phyloP scores from a whole-genome alignment of 53 echinoderm and acorn worm species.

The Apostichopus leukothele region DNA sequence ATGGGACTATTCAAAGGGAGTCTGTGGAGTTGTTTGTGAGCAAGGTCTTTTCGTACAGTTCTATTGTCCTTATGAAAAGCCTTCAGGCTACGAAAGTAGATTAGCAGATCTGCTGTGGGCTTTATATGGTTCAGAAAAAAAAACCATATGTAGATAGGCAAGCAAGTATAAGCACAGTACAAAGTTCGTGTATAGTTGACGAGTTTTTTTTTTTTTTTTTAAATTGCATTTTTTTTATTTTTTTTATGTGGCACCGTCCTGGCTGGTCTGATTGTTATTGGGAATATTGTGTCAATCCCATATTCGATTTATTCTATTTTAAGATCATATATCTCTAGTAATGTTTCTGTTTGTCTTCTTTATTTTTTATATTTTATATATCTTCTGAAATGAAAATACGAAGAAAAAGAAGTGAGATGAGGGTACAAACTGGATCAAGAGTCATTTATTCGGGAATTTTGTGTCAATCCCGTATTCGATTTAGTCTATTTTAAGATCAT shows the following conservation, averaged over 20 bases:
- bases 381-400: no score
- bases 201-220: neutral
- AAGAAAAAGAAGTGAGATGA: no score
- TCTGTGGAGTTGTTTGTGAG: slow-evolving; percentile 15
- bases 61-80: slow-evolving; percentile 28
- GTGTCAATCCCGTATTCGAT: no score
- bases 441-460: no score
- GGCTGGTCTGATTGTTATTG: slow-evolving; percentile 2
- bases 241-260: neutral
- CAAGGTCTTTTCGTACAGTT: slow-evolving; percentile 18
- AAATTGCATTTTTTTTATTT: neutral
- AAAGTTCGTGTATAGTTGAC: neutral
- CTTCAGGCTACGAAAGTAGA: slow-evolving; percentile 46
- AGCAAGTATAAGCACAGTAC: neutral
- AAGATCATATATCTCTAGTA: no score
- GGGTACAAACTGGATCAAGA: no score
- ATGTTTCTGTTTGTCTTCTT: no score
- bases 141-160: neutral
- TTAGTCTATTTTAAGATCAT: no score
- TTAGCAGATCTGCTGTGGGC: neutral
- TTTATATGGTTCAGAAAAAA: neutral
- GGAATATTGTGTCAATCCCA: no score
- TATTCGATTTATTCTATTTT: no score
- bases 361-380: no score
- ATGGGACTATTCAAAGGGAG: slow-evolving; percentile 12